phyloP scores from a whole-genome alignment of 2,888 invertebrate genomes.

The Lycocerus yunnanus region DNA sequence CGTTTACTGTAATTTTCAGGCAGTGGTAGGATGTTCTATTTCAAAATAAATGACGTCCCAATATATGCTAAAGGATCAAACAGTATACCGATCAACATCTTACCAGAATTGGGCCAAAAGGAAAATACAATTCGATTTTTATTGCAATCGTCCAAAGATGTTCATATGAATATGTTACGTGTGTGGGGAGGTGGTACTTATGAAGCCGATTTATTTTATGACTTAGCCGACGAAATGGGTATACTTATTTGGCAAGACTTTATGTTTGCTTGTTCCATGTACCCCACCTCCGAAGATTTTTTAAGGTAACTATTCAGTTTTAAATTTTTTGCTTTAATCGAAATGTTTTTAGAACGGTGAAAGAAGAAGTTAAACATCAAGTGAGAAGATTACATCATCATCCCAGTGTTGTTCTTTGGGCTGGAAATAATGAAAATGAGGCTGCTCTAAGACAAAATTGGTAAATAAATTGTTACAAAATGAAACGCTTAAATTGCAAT shows the following conservation, averaged over 20 bases:
- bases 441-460: conserved; percentile 82
- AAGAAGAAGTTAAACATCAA: conserved; percentile 79
- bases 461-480: conserved; percentile 56
- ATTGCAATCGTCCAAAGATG: conserved; percentile 70
- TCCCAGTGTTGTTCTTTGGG: conserved; percentile 86
- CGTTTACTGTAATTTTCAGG: conserved; percentile 28
- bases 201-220: conserved; percentile 89
- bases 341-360: conserved; percentile 63
- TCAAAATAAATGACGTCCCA: conserved; percentile 78
- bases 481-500: neutral
- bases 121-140: conserved; percentile 65
- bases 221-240: conserved; percentile 83
- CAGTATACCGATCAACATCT: conserved; percentile 86
- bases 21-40: conserved; percentile 79
- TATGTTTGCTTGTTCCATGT: conserved; percentile 96
- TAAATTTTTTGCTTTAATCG: no score
- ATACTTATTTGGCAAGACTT: conserved; percentile 98
- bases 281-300: conserved; percentile 77
- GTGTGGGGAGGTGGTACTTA: conserved; percentile 99
- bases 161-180: conserved; percentile 89
- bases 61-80: conserved; percentile 95
- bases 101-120: conserved; percentile 74
- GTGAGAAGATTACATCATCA: conserved; percentile 82
- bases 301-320: conserved; percentile 58
- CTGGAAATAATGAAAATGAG: conserved; percentile 98